phyloP scores from a whole-genome alignment of 35 echinoderm and acorn worm species.

The Ophioderma brevispina region DNA sequence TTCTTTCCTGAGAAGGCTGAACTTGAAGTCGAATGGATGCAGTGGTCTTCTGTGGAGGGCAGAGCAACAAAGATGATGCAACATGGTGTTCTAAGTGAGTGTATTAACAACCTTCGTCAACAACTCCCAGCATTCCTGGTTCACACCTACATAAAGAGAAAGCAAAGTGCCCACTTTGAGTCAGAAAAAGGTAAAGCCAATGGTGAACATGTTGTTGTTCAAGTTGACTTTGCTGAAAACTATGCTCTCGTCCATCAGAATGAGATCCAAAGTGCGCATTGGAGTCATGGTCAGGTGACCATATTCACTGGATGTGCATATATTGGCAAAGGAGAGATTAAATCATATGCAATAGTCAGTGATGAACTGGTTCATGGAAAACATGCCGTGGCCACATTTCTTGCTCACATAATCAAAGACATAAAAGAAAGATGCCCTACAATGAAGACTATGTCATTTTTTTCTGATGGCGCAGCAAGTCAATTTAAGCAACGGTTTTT shows the following conservation, averaged over 20 bases:
- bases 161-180: slow-evolving; percentile 48
- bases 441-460: slow-evolving; percentile 37
- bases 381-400: slow-evolving; percentile 29
- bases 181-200: slow-evolving; percentile 17
- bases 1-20: background rate
- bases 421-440: background rate
- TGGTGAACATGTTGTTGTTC: slow-evolving; percentile 28
- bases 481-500: slow-evolving; percentile 42
- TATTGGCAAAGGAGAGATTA: slow-evolving; percentile 11
- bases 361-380: slow-evolving; percentile 42
- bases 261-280: slow-evolving; percentile 62
- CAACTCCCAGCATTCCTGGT: background rate
- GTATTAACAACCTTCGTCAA: no score
- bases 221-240: slow-evolving; percentile 66
- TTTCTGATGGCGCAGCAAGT: slow-evolving; percentile 36
- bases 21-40: background rate
- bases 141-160: slow-evolving; percentile 44
- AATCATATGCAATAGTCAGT: slow-evolving; percentile 46
- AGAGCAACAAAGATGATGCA: background rate
- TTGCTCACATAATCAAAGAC: slow-evolving; percentile 41
- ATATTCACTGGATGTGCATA: slow-evolving; percentile 44
- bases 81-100: background rate
- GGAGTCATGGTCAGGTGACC: slow-evolving; percentile 46
- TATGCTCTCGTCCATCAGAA: slow-evolving; percentile 36
- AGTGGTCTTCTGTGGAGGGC: slow-evolving; percentile 1